Base-by-base conservation (phyloP, 2,797 vertebrate species). In the Eospalax fontanierii region DNA sequence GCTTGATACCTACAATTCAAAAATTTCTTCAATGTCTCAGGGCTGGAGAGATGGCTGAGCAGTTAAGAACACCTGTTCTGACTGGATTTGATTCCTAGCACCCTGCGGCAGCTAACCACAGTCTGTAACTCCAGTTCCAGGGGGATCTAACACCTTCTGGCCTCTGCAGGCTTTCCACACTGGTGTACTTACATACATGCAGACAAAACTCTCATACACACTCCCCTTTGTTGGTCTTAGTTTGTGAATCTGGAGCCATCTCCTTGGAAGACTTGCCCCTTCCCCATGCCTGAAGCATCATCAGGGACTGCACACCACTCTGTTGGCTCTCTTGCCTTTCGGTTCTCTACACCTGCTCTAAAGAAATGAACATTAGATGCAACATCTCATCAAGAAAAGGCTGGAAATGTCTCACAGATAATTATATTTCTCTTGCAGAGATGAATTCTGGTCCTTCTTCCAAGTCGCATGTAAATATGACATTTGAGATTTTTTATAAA, bases 381-480 rank as follows among this genome's bases (percentile, higher is more conserved):
- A 89, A 78, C 15, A 61, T 65, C 63, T 86, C 38, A 57, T 81
- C 84, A 88, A 89, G 38, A 75, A 89, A 91, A 93, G 30, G 11
- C 35, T 86, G 71, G 70, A 84, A 90, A 90, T 3, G 5, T 73
- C 91, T 83, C 87, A 86, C 12, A 78, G 65, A 92, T 92, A 92
- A 97, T 95, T 94, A 94, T 92, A 90, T 96, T 95, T 81, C 21
- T 95, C 38, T 90, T 78, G 38, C 33, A 93, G 38, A 89, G 46
- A 89, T 73, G 82, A 95, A 95, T 94, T 94, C 74, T 76, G 30
- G 94, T 93, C 30, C 89, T 94, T 85, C 75, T 92, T 95, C 63
- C 90, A 92, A 74, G 93, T 96, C 79, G 90, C 82, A 91, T 94
- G 82, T 92, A 97, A 96, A 97, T 96, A 96, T 82, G 75, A 91